A percentile compares a stretch with the other conserved stretches of the same genome.
These are phyloP conservation scores for Heliornis fulica DNA, from an alignment of 2,113 vertebrate species.

Conservation along the genomic window DNA sequence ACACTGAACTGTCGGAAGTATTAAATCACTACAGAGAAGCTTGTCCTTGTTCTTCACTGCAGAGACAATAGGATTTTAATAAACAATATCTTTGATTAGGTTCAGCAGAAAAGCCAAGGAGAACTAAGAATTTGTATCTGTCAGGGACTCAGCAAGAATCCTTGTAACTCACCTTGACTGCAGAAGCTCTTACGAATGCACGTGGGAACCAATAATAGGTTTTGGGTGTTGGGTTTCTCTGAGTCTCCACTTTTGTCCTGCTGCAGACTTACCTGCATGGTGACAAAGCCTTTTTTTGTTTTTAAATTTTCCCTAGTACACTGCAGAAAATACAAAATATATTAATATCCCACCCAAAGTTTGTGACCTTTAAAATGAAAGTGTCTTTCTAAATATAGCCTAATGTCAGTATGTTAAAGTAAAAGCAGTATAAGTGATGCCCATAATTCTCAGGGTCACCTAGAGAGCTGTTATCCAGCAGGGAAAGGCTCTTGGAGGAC, in stretches of 20 bases:
- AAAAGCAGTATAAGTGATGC: not conserved
- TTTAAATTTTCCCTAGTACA: not conserved
- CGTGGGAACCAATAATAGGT: not conserved
- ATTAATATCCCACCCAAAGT: not conserved
- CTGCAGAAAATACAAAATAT: not conserved
- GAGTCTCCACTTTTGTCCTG: not conserved
- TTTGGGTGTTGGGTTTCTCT: not conserved
- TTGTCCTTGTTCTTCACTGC: conserved; percentile 29
- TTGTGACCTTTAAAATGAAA: not conserved
- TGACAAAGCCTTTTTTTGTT: not conserved
- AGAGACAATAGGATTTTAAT: conserved; percentile 43
- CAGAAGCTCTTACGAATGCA: not conserved
- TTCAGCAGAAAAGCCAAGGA: conserved; percentile 44
- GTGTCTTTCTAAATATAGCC: not conserved
- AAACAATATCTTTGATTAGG: conserved; percentile 52
- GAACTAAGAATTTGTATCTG: conserved; percentile 2
- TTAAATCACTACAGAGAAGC: conserved; percentile 5
- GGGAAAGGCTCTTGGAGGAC: not conserved
- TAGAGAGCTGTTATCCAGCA: not conserved
- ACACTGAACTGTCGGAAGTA: not conserved
- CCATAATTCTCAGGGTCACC: not conserved
- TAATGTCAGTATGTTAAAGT: not conserved
- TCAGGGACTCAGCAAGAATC: not conserved
- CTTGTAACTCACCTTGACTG: conserved; percentile 37
- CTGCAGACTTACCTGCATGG: not conserved